Evolutionary conservation across 2,113 vertebrate genomes (phyloP).

Genomic region (Monarcha castaneiventris): DNA sequence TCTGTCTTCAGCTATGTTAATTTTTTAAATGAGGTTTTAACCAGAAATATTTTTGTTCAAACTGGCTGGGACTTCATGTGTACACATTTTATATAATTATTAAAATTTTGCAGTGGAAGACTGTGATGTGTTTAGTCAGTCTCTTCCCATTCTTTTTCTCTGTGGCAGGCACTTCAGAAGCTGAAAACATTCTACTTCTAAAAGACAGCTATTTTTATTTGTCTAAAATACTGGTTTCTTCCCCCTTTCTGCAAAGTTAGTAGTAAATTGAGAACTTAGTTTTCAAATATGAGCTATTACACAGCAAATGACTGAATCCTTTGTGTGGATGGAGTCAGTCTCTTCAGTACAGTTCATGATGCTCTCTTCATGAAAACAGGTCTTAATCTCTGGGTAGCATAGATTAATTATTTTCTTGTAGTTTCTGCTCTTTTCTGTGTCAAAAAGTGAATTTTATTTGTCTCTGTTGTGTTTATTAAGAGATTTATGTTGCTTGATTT

Average conservation of each 20-base stretch:
- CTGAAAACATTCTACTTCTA: neutral
- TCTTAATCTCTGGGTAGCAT: neutral
- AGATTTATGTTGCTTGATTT: neutral
- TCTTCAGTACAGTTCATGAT: neutral
- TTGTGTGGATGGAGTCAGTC: neutral
- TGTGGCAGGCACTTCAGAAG: neutral
- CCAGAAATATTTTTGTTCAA: neutral
- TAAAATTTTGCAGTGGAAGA: neutral
- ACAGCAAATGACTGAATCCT: neutral
- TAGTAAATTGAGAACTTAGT: neutral
- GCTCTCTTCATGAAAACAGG: neutral
- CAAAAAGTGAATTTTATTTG: neutral
- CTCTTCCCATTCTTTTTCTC: neutral
- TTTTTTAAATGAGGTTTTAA: neutral
- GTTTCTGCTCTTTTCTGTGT: neutral
- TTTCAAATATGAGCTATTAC: neutral
- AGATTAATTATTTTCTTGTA: neutral
- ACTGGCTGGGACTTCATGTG: neutral
- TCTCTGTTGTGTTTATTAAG: neutral
- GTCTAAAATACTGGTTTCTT: neutral
- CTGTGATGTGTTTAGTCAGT: neutral
- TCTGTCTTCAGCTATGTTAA: neutral
- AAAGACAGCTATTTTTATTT: neutral
- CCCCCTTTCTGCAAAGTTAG: neutral
- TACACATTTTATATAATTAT: neutral